Conservation (phyloP, 2,888 invertebrate species). For the Steinernema carpocapsae region DNA sequence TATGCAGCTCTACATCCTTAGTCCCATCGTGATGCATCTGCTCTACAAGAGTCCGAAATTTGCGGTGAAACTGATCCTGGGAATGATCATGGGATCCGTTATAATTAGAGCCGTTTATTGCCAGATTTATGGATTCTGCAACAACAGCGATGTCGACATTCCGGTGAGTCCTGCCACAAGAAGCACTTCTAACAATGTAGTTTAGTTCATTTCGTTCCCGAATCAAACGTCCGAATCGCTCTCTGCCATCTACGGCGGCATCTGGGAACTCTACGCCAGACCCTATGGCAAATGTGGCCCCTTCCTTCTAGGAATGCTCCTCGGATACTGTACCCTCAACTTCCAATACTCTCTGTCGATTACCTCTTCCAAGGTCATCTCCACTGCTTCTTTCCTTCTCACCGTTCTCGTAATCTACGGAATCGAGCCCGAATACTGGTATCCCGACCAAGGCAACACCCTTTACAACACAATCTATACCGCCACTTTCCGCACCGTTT, state of each 20-base stretch:
- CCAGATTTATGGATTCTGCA: conserved; percentile 60
- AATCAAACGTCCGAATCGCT: conserved; percentile 49
- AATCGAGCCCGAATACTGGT: conserved; percentile 68
- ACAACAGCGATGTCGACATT: conserved; percentile 67
- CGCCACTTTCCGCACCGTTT: conserved; percentile 62
- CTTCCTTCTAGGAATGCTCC: conserved; percentile 61
- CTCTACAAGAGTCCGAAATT: conserved; percentile 48
- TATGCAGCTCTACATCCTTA: conserved; percentile 63
- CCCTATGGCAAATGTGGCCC: conserved; percentile 67
- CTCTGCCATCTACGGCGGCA: conserved; percentile 56
- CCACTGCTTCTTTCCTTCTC: conserved; percentile 43
- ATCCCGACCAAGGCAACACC: conserved; percentile 55
- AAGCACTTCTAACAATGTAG: too few species aligned
- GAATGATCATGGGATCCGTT: conserved; percentile 47
- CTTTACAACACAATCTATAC: conserved; percentile 65
- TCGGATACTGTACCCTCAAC: conserved; percentile 50
- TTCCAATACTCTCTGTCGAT: conserved; percentile 16
- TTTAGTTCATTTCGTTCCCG: conserved; percentile 67
- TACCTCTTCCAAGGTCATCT: conserved; percentile 15
- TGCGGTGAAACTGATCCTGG: conserved; percentile 33
- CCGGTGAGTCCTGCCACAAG: too few species aligned
- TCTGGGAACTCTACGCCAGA: conserved; percentile 65
- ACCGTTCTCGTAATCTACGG: conserved; percentile 59
- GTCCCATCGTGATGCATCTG: conserved; percentile 60
- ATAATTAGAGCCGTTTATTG: conserved; percentile 59